A percentile compares a stretch with the other conserved stretches of the same genome.
These are phyloP conservation scores for Spongilla lacustris DNA, from an alignment of 37 sponge, comb jelly and placozoan species.

Conservation along the genomic window DNA sequence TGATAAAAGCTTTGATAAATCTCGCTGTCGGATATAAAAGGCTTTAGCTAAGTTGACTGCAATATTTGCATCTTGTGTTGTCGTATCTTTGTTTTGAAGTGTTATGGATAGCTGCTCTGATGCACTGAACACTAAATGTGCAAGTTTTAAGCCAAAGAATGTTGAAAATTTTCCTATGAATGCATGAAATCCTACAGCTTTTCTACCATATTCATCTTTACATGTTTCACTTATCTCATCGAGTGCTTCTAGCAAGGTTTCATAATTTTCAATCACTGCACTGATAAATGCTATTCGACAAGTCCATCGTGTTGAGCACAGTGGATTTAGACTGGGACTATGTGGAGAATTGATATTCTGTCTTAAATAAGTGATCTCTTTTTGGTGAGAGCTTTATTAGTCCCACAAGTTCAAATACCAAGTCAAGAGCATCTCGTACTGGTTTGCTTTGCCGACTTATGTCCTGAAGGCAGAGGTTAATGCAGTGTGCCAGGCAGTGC, in stretches of 20 bases:
- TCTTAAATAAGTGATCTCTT: no score
- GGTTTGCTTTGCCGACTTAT: conserved; percentile 42
- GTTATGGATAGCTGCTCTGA: no score
- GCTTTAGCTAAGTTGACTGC: no score
- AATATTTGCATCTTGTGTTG: no score
- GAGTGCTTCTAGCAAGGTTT: conserved; percentile 32
- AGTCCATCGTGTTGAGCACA: conserved; percentile 68
- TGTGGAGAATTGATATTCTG: no score
- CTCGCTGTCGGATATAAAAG: no score
- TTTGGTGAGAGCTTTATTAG: no score
- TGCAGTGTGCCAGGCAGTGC: no score
- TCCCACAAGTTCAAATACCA: no score
- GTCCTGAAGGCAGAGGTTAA: no score
- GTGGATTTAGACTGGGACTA: conserved; percentile 11
- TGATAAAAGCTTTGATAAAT: no score
- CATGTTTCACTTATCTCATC: conserved; percentile 42
- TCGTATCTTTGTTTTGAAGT: no score
- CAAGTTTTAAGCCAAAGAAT: conserved; percentile 47
- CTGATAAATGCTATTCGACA: conserved; percentile 45
- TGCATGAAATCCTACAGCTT: conserved; percentile 52
- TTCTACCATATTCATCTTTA: conserved; percentile 45
- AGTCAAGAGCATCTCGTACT: conserved; percentile 49
- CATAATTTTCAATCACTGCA: conserved; percentile 48
- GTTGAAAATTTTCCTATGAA: conserved; percentile 18
- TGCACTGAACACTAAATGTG: conserved; percentile 37